These are phyloP conservation scores for Ia io DNA, from an alignment of 2,113 vertebrate species.

Conservation along the genomic window DNA sequence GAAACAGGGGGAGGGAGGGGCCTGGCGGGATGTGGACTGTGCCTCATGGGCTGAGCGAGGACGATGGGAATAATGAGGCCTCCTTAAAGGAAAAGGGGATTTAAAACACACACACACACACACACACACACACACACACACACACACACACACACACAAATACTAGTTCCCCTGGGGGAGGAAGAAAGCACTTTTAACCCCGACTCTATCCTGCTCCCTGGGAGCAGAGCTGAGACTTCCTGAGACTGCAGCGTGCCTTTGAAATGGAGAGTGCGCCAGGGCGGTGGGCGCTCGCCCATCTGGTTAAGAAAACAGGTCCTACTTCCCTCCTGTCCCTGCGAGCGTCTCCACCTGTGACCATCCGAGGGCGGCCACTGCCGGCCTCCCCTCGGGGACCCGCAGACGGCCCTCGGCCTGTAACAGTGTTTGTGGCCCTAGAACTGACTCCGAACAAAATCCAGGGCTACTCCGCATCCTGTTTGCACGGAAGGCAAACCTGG, in stretches of 20 bases:
- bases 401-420: conserved; percentile 78
- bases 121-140: no score
- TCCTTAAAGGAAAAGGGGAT: conserved; percentile 78
- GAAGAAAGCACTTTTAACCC: conserved; percentile 74
- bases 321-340: conserved; percentile 81
- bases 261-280: conserved; percentile 78
- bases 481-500: conserved; percentile 66
- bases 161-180: conserved; percentile 63
- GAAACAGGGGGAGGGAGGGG: conserved; percentile 78
- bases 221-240: conserved; percentile 82
- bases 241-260: conserved; percentile 78
- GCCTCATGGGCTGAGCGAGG: conserved; percentile 85
- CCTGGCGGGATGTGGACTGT: conserved; percentile 86
- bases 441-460: conserved; percentile 80
- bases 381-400: background rate
- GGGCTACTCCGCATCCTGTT: no score
- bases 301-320: conserved; percentile 79
- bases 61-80: conserved; percentile 85
- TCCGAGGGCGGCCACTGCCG: background rate
- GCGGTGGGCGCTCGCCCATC: conserved; percentile 65
- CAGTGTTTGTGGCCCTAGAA: conserved; percentile 84
- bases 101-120: conserved; percentile 42
- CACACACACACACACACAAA: no score
- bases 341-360: conserved; percentile 50
- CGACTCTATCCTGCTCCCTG: conserved; percentile 77